Evolutionary conservation across 2,888 invertebrate species (phyloP).

Genomic region (Dioctria linearis): DNA sequence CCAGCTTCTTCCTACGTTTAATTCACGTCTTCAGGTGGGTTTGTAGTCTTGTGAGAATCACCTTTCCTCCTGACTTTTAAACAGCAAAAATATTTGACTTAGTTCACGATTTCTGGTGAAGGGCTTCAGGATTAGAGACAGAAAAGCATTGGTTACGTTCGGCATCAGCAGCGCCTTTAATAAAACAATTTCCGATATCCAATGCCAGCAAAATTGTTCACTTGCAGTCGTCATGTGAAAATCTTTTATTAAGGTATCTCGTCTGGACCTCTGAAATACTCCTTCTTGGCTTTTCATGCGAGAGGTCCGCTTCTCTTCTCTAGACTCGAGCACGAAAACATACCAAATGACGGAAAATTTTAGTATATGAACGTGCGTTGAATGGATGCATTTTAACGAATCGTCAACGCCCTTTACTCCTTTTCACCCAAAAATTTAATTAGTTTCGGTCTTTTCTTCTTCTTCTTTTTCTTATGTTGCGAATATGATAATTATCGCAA

Average conservation of each 20-base stretch:
- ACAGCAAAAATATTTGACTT: slow-evolving; percentile 48
- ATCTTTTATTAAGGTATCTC: slow-evolving; percentile 46
- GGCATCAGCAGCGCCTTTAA: slow-evolving; percentile 15
- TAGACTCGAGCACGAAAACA: slow-evolving; percentile 18
- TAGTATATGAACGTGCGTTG: slow-evolving; percentile 3
- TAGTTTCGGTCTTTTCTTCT: slow-evolving; percentile 52
- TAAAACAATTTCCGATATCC: slow-evolving; percentile 37
- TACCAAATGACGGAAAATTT: slow-evolving; percentile 10
- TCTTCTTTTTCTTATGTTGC: neutral
- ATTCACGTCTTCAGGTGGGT: neutral
- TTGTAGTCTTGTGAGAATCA: slow-evolving; percentile 27
- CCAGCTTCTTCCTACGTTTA: slow-evolving; percentile 13
- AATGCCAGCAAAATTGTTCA: slow-evolving; percentile 47
- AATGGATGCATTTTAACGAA: slow-evolving; percentile 33
- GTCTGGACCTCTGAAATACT: slow-evolving; percentile 9
- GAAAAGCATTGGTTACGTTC: slow-evolving; percentile 1
- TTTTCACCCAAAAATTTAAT: slow-evolving; percentile 54
- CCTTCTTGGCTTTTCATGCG: neutral
- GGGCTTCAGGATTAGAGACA: slow-evolving; percentile 35
- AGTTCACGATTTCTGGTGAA: slow-evolving; percentile 46
- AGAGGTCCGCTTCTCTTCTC: slow-evolving; percentile 1
- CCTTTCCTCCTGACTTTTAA: neutral
- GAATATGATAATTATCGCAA: slow-evolving; percentile 55
- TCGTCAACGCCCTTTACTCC: slow-evolving; percentile 49
- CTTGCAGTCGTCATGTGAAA: slow-evolving; percentile 51